phyloP scores from a whole-genome alignment of 1,140 invertebrate species.

The Cydia pomonella region DNA sequence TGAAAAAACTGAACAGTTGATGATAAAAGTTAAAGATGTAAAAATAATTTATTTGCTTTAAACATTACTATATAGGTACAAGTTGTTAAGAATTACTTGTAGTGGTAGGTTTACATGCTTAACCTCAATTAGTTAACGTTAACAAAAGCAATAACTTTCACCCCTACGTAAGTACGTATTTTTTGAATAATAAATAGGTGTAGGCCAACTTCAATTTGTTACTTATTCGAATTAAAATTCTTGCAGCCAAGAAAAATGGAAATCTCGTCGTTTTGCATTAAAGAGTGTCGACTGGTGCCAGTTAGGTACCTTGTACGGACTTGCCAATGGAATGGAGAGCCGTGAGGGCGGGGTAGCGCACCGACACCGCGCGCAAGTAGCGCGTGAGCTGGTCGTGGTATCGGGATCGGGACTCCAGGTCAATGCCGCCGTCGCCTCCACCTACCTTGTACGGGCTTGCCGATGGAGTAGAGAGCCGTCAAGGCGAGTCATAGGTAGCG shows the following conservation, averaged over 20 bases:
- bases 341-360: slow-evolving; percentile 91
- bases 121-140: no score
- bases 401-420: slow-evolving; percentile 92
- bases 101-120: no score
- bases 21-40: no score
- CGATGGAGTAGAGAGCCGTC: slow-evolving; percentile 94
- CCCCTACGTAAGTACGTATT: no score
- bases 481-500: slow-evolving; percentile 91
- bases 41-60: no score
- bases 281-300: slow-evolving; percentile 34
- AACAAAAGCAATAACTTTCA: no score
- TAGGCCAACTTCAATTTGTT: not conserved
- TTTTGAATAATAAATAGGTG: not conserved
- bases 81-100: no score
- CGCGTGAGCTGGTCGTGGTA: slow-evolving; percentile 93
- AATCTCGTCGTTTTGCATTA: not conserved
- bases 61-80: no score
- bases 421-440: slow-evolving; percentile 53
- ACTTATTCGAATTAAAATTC: slow-evolving; percentile 4
- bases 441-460: slow-evolving; percentile 88
- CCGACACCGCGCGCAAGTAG: slow-evolving; percentile 89
- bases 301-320: slow-evolving; percentile 90
- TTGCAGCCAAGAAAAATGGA: slow-evolving; percentile 11
- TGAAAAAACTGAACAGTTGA: no score
- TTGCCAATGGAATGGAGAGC: slow-evolving; percentile 96